These are phyloP conservation scores for Blennius ocellaris DNA, from an alignment of 2,113 vertebrate genomes.

Conservation along the genomic window DNA sequence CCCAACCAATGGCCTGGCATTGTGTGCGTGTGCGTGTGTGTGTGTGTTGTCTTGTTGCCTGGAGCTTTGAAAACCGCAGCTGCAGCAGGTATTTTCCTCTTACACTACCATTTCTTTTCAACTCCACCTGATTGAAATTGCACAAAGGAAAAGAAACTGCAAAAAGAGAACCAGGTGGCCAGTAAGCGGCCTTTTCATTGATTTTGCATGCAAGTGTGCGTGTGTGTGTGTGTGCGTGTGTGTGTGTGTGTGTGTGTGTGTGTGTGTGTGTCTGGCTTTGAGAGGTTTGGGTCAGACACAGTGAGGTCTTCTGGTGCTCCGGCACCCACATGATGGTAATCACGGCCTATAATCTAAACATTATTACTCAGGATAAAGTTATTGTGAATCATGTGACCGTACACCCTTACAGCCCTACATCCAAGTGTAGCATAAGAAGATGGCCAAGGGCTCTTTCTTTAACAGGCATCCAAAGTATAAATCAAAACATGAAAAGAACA, in stretches of 20 bases:
- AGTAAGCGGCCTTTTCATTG: conserved; percentile 43
- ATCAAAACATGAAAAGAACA: no score
- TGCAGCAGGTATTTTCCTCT: conserved; percentile 39
- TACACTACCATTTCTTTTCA: conserved; percentile 47
- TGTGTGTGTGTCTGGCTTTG: background rate
- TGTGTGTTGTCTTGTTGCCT: conserved; percentile 20
- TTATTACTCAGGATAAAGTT: conserved; percentile 26
- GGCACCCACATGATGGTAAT: conserved; percentile 63
- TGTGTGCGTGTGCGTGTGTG: background rate
- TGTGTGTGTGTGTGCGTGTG: no score
- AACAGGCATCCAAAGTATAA: background rate
- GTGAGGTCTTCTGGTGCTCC: conserved; percentile 39
- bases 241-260: conserved; percentile 1
- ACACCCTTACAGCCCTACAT: conserved; percentile 14
- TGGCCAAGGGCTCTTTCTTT: background rate
- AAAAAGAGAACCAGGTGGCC: conserved; percentile 35
- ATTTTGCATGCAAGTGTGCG: conserved; percentile 20
- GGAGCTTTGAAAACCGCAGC: conserved; percentile 36
- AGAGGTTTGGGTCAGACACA: conserved; percentile 49
- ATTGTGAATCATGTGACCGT: conserved; percentile 8
- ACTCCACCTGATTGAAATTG: conserved; percentile 49
- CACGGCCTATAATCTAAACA: conserved; percentile 44
- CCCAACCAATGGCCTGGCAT: background rate
- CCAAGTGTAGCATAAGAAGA: background rate
- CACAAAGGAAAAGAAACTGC: conserved; percentile 37